These are phyloP conservation scores for Machaerirhynchus nigripectus DNA, from an alignment of 2,113 vertebrate genomes.

Conservation along the genomic window DNA sequence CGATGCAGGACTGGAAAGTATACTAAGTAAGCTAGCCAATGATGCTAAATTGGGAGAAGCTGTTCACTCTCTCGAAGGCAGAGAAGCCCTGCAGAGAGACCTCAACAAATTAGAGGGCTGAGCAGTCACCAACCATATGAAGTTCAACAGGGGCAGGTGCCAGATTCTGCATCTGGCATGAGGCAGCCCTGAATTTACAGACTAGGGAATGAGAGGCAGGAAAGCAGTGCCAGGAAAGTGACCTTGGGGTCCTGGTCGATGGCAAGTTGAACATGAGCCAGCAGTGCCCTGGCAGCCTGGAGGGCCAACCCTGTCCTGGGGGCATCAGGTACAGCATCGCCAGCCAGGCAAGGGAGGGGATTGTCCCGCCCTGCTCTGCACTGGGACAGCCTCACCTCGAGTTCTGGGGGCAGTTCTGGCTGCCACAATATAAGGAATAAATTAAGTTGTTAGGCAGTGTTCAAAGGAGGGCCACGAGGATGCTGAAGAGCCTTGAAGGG, in stretches of 20 bases:
- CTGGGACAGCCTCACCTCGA: rapidly evolving
- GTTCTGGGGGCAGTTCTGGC: neutral
- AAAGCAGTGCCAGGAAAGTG: neutral
- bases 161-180: neutral
- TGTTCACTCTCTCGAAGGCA: neutral
- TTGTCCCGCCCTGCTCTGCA: rapidly evolving
- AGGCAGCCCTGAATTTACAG: neutral
- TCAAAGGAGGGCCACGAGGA: neutral
- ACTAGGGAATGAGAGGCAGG: neutral
- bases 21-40: neutral
- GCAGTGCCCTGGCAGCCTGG: neutral
- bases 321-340: neutral
- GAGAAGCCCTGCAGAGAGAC: neutral
- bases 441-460: neutral
- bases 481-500: neutral
- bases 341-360: neutral
- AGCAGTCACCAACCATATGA: neutral
- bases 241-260: rapidly evolving
- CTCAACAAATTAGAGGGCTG: neutral
- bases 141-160: neutral
- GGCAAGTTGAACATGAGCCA: neutral
- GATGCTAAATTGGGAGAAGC: neutral
- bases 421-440: neutral
- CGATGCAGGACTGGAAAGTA: neutral
- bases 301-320: rapidly evolving